phyloP scores from a whole-genome alignment of 2,888 invertebrate genomes.

The Oxycera nigricornis region DNA sequence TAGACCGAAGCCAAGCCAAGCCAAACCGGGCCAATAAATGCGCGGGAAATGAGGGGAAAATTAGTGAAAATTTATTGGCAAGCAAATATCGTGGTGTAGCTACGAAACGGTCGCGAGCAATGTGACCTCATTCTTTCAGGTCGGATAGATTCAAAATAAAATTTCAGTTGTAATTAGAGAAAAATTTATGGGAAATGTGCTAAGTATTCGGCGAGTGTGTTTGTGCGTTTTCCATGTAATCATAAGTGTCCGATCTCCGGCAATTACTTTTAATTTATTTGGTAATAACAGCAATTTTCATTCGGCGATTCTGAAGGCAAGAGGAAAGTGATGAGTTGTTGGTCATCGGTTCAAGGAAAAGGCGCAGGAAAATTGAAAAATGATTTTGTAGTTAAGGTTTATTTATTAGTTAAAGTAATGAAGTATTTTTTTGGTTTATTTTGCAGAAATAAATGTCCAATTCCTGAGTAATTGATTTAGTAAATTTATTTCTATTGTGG shows the following conservation, averaged over 20 bases:
- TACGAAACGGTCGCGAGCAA: neutral
- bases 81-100: neutral
- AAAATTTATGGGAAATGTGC: conserved; percentile 24
- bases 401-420: no score
- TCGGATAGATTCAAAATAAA: conserved; percentile 8
- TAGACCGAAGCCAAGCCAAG: neutral
- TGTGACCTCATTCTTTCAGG: conserved; percentile 26
- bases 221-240: neutral
- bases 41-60: neutral
- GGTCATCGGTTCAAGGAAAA: no score
- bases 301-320: no score
- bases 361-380: no score
- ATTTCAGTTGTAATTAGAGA: conserved; percentile 19
- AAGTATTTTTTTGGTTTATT: no score
- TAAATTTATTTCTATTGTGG: no score
- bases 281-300: no score
- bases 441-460: no score
- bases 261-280: neutral
- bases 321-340: no score
- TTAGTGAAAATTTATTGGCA: conserved; percentile 20
- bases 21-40: neutral
- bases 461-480: no score
- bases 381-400: no score
- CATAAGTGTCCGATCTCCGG: no score
- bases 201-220: neutral